Evolutionary conservation across 2,797 vertebrate genomes (phyloP), one percentile per base, ranked within the genome.

Genomic region (Emys orbicularis): DNA sequence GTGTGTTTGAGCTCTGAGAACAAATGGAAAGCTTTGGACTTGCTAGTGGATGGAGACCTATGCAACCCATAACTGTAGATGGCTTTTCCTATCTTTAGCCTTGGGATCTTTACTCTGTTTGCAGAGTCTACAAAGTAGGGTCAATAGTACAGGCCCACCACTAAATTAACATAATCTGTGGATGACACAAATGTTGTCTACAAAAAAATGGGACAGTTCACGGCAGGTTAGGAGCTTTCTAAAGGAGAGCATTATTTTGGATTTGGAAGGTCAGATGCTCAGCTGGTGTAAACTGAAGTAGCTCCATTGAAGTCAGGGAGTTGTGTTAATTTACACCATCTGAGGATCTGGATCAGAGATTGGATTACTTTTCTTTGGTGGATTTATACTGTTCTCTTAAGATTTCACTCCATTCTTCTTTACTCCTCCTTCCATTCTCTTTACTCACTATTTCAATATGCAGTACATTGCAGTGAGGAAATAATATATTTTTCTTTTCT

Each of bases 371-470:
- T 41, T 72, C n/a, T 72, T 23, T 72, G 19, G 16, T 83, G 31
- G 87, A 93, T 83, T 61, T 83, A n/a, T 83, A 87, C 54, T 91
- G 50, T 81, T 74, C 77, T 85, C 72, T 80, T 44, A 68, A 91
- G 74, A 15, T 76, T 76, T 76, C 44, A 47, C 25, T 44, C 44
- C 23, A 83, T 68, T 83, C 23, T 57, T 50, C 44, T 47, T 53
- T 76, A 49, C 79, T 87, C 15, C 19, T 74, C 52, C 84, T 72
- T 84, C 49, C 84, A 84, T 53, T 79, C 4, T 49, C 37, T 49
- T 77, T 44, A 44, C 44, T 80, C 23, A 50, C 53, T 77, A 37
- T 37, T 72, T 72, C 65, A 72, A 72, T 41, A 37, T 68, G 11
- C 18, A 23, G n/a, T 41, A 41, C 2, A 72, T 0, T 6, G 74